Conservation (phyloP, 2,113 vertebrate species). For the Ranitomeya variabilis region DNA sequence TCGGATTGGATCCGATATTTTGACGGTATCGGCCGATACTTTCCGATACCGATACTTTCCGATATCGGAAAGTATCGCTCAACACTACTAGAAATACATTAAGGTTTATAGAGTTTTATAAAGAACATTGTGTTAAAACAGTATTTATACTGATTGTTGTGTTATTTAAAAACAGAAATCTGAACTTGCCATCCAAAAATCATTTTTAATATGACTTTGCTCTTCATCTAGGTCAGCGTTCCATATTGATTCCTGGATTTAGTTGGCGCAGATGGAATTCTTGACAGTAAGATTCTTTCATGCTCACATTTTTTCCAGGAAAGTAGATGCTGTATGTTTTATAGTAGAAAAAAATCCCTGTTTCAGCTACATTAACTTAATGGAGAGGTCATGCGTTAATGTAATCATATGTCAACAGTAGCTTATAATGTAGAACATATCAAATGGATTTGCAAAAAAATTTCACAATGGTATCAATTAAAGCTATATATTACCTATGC, state of each 20-base stretch:
- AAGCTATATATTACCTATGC: conserved; percentile 9
- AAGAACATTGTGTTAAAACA: neutral
- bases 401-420: conserved; percentile 32
- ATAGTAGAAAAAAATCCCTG: conserved; percentile 20
- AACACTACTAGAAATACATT: too few relatives aligned
- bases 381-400: conserved; percentile 36
- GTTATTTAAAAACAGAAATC: neutral
- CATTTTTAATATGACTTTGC: neutral
- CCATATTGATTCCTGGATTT: conserved; percentile 33
- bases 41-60: too few relatives aligned
- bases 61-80: too few relatives aligned
- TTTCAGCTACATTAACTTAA: conserved; percentile 44
- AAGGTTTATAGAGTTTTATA: neutral
- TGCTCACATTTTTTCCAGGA: conserved; percentile 32
- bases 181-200: neutral
- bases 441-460: neutral
- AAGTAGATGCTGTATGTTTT: conserved; percentile 38
- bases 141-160: neutral
- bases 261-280: conserved; percentile 19
- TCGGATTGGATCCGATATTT: too few relatives aligned
- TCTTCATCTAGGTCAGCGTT: neutral
- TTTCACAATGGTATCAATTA: conserved; percentile 4
- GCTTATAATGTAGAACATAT: conserved; percentile 30
- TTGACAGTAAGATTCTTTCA: conserved; percentile 38
- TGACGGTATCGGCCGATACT: too few relatives aligned